Evolutionary conservation across 2,113 vertebrate species (phyloP).

Genomic region (Nettapus auritus): DNA sequence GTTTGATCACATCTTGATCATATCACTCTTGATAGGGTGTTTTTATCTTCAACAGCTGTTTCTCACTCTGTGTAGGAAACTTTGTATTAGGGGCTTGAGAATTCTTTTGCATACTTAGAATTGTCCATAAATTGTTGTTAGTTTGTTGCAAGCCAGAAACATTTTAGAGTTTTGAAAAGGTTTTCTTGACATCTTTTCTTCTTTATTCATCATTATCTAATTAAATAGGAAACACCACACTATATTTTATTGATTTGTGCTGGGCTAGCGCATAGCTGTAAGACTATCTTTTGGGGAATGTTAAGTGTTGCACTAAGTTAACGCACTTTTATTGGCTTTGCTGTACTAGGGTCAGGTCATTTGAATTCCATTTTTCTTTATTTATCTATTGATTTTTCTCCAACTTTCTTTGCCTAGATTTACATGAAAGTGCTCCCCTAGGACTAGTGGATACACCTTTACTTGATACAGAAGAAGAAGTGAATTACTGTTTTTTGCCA

Average conservation of each 20-base stretch:
- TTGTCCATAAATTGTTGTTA: too few relatives aligned
- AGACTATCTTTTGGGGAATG: background rate
- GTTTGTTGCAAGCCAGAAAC: background rate
- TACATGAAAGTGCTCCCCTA: constrained; percentile 71
- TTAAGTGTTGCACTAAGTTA: background rate
- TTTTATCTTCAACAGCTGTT: background rate
- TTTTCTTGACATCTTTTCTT: background rate
- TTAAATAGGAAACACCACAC: background rate
- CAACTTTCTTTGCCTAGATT: constrained; percentile 24
- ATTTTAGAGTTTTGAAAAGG: background rate
- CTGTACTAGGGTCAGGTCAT: background rate
- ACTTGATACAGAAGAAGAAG: constrained; percentile 74
- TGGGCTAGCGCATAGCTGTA: background rate
- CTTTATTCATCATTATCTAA: background rate
- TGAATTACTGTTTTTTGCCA: constrained; percentile 77
- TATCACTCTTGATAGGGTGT: background rate
- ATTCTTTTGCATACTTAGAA: background rate
- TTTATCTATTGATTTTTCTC: background rate
- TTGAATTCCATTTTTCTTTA: background rate
- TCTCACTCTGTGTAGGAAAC: background rate
- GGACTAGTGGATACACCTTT: constrained; percentile 76
- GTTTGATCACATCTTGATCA: too few relatives aligned
- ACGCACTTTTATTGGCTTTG: background rate
- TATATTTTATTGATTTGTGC: background rate
- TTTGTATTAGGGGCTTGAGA: background rate